These are phyloP conservation scores for Bos indicus DNA, from an alignment of 2,113 vertebrate species.

Conservation along the genomic window DNA sequence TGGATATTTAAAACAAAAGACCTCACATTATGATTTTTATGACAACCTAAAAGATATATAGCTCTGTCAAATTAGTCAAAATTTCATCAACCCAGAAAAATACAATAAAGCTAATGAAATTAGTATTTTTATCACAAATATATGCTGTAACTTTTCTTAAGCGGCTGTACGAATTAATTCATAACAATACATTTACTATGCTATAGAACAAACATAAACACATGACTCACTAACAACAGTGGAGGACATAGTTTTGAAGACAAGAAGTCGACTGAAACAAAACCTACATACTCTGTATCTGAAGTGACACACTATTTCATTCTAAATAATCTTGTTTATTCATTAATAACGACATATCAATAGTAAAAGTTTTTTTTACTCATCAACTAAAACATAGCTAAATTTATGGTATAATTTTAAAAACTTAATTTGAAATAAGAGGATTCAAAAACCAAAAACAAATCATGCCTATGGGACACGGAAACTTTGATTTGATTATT, in stretches of 20 bases:
- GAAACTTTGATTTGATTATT: neutral
- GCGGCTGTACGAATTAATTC: slow-evolving; percentile 3
- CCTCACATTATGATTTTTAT: slow-evolving; percentile 19
- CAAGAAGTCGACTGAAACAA: slow-evolving; percentile 30
- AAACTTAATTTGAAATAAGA: slow-evolving; percentile 2
- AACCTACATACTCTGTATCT: slow-evolving; percentile 66
- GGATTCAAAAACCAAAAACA: neutral
- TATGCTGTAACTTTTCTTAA: neutral
- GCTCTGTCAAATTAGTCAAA: slow-evolving; percentile 10
- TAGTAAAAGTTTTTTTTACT: neutral
- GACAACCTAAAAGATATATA: neutral
- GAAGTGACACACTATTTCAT: slow-evolving; percentile 71
- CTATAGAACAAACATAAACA: slow-evolving; percentile 53
- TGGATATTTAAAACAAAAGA: slow-evolving; percentile 10
- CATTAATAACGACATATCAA: neutral
- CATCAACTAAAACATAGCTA: neutral
- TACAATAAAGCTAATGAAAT: slow-evolving; percentile 31
- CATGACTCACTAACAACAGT: slow-evolving; percentile 15
- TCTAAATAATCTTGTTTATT: slow-evolving; percentile 32
- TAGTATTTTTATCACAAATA: slow-evolving; percentile 30
- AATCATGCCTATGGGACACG: neutral
- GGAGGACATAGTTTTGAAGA: slow-evolving; percentile 11
- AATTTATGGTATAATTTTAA: neutral
- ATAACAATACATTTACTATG: slow-evolving; percentile 44
- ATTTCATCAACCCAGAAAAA: slow-evolving; percentile 5